Evolutionary conservation across 2,113 vertebrate genomes (phyloP), one percentile per base, ranked within the genome.

Genomic region (Siphamia tubifer): DNA sequence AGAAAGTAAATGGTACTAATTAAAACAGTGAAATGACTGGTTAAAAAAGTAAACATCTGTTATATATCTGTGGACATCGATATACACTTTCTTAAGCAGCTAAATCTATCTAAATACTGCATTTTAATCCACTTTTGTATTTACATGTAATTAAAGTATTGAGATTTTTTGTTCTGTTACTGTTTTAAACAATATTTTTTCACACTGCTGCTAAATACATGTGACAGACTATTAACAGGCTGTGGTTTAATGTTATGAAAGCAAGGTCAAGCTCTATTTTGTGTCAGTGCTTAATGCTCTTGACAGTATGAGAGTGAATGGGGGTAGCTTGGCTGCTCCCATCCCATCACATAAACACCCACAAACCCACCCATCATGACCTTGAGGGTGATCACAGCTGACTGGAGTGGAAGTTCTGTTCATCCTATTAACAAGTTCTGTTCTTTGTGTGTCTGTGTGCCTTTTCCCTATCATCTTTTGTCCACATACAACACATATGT

Each of bases 371-470:
- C 42, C 58, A 4, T 55, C 43, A 10, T 34, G 48, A 70, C 84
- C 80, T 66, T 74, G 69, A 74, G 43, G 19, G 31, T 65, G 64
- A 85, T 78, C 53, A 25, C 56, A 78, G 35, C 27, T 47, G 75
- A 80, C 62, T 68, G 43, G 42, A 64, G 32, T 35, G 27, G 16
- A 39, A 13, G 1, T 20, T 31, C 38, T 55, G 44, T 35, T 42
- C 12, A n/a, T n/a, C n/a, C n/a, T n/a, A n/a, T n/a, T n/a, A n/a
- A n/a, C n/a, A 39, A 13, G 1, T 20, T 31, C 38, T 55, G 44
- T 35, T 42, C 12, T 13, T 17, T 17, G 17, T 30, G 19, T 70
- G 16, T 57, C 15, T 66, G 30, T 52, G 43, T 30, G 34, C 35
- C 39, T 16, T 32, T 24, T 17, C 20, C 25, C n/a, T 17, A n/a